Base-by-base conservation (phyloP, 2,113 vertebrate genomes). In the Esox niger region DNA sequence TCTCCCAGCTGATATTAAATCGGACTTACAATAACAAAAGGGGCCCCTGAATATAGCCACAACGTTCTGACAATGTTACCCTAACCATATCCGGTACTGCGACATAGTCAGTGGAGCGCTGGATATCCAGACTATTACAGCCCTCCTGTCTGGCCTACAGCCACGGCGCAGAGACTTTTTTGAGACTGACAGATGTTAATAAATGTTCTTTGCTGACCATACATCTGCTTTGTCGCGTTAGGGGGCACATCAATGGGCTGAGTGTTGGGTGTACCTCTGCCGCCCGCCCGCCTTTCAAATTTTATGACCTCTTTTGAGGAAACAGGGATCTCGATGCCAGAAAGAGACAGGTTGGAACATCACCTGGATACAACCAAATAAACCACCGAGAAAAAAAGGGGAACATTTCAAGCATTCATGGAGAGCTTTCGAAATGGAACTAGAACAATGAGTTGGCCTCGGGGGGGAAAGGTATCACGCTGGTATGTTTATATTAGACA, bases 401-500 rank as follows among this genome's bases (percentile, higher is more conserved):
- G 82, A 88, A 81, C 81, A 84, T 91, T 86, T 91, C 79, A 90
- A 80, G 83, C 87, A 88, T 88, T 90, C 84, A 80, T 68, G 55
- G 75, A 84, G 82, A 86, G 88, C 86, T 88, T 91, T 90, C 81
- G 84, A 77, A 90, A 80, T 82, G 83, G 84, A 81, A 62, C 75
- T 76, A 77, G 73, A 91, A 91, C 89, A 91, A 89, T 89, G 80
- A 69, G 64, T 81, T 78, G 66, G 86, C 90, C 88, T 77, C 29
- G 57, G 80, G 89, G 87, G 84, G 66, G 78, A 87, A 86, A 90
- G 88, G 87, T 88, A 91, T 91, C 89, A 84, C 77, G 86, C 87
- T 91, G 90, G 89, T 90, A 91, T 91, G 91, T 91, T 92, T 91
- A 91, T 89, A 89, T 90, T 91, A 92, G 86, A 79, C 74, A 21